These are phyloP conservation scores for Mythimna vitellina DNA, from an alignment of 2,888 invertebrate species.

Conservation along the genomic window DNA sequence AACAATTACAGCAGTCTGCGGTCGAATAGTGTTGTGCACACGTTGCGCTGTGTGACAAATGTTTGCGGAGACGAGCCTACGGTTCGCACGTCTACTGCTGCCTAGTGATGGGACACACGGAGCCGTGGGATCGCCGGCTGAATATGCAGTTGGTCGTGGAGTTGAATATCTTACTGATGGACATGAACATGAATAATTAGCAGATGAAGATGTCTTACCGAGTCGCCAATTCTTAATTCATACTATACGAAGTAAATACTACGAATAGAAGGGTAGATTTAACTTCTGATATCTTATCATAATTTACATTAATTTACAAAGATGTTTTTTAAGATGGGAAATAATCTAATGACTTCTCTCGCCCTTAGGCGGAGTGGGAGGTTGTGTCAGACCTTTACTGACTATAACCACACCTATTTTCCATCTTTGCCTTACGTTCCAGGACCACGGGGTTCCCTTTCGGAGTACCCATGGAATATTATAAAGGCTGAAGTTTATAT, in stretches of 20 bases:
- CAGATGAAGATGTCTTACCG: background rate
- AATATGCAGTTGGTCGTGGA: background rate
- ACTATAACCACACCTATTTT: no score
- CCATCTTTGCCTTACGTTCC: no score
- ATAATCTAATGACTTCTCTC: no score
- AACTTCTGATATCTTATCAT: no score
- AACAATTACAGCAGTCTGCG: slow-evolving; percentile 63
- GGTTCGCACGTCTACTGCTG: slow-evolving; percentile 70
- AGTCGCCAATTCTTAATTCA: background rate
- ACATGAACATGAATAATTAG: slow-evolving; percentile 18
- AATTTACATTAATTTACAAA: no score
- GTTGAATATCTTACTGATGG: slow-evolving; percentile 15
- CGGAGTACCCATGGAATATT: no score
- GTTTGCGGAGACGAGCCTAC: slow-evolving; percentile 74
- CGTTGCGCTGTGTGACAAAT: slow-evolving; percentile 68
- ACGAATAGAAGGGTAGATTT: background rate
- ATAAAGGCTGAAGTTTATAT: no score
- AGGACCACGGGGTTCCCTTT: no score
- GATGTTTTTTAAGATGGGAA: no score
- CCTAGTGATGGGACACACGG: slow-evolving; percentile 66
- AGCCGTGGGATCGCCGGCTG: slow-evolving; percentile 13
- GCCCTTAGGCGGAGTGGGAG: no score
- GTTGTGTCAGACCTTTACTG: no score
- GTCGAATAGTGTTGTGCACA: slow-evolving; percentile 65
- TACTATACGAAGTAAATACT: background rate